phyloP scores from a whole-genome alignment of 1,140 invertebrate genomes.

The Drosophila trapezifrons region DNA sequence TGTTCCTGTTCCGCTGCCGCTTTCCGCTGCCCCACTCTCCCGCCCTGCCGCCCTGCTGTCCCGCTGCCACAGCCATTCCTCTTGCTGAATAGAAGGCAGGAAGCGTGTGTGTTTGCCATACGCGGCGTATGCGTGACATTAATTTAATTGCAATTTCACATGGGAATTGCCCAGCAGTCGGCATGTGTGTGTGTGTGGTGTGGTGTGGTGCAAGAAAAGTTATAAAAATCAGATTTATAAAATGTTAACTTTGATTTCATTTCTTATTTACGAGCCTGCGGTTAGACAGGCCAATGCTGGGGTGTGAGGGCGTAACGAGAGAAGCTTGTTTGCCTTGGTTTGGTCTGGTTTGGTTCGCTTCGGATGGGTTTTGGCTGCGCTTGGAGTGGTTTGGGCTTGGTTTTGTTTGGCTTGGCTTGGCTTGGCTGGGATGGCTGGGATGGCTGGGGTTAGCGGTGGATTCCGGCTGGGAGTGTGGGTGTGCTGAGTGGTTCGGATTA shows the following conservation, averaged over 20 bases:
- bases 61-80: conserved; percentile 17
- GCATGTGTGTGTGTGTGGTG: conserved; percentile 18
- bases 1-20: conserved; percentile 63
- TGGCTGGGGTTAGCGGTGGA: conserved; percentile 32
- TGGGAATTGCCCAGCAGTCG: conserved; percentile 34
- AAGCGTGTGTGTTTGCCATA: conserved; percentile 54
- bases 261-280: conserved; percentile 77
- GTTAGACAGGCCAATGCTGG: conserved; percentile 44
- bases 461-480: conserved; percentile 7
- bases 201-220: conserved; percentile 58
- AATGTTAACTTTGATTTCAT: conserved; percentile 83
- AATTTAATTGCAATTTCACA: conserved; percentile 83
- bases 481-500: conserved; percentile 37
- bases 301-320: conserved; percentile 27
- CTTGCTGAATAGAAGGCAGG: conserved; percentile 38
- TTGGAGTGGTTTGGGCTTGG: conserved; percentile 15
- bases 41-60: not conserved
- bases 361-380: conserved; percentile 15
- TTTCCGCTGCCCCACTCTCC: conserved; percentile 16
- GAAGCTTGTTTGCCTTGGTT: conserved; percentile 35
- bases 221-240: conserved; percentile 82
- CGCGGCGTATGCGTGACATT: conserved; percentile 81
- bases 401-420: conserved; percentile 3
- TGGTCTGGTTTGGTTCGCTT: conserved; percentile 16
- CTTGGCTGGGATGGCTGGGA: conserved; percentile 6